Percentiles rank a stretch among this genome's conserved stretches.
Evolutionary conservation across 2,797 vertebrate genomes (phyloP).

Genomic region (Oreortyx pictus): DNA sequence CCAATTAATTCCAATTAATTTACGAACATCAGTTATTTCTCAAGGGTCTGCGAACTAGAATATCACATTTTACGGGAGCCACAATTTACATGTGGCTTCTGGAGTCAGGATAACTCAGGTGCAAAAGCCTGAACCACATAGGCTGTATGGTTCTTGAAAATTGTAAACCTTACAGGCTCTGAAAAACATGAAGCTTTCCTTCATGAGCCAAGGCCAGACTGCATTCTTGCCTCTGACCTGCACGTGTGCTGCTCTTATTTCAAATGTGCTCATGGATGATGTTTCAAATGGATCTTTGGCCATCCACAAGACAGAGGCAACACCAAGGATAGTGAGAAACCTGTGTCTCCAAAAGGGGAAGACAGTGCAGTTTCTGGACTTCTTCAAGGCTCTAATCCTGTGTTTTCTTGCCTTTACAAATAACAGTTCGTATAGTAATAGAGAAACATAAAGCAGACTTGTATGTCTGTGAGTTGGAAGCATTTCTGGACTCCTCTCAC

Average conservation of each 20-base stretch:
- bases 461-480: background rate
- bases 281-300: background rate
- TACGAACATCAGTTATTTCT: background rate
- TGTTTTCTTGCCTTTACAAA: background rate
- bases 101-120: too few relatives aligned
- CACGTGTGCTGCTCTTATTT: background rate
- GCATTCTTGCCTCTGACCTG: background rate
- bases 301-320: fast-evolving
- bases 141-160: background rate
- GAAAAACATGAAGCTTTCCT: background rate
- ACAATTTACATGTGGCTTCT: background rate
- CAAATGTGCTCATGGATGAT: fast-evolving
- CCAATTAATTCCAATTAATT: background rate
- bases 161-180: background rate
- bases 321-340: fast-evolving
- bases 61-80: background rate
- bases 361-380: fast-evolving
- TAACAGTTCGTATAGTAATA: fast-evolving
- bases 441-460: background rate
- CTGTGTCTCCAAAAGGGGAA: background rate
- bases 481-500: fast-evolving
- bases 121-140: fast-evolving
- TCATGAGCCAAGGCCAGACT: background rate
- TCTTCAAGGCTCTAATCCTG: background rate
- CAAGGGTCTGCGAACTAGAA: background rate